phyloP scores from a whole-genome alignment of 2,888 invertebrate species.

The Morinoia aosen region DNA sequence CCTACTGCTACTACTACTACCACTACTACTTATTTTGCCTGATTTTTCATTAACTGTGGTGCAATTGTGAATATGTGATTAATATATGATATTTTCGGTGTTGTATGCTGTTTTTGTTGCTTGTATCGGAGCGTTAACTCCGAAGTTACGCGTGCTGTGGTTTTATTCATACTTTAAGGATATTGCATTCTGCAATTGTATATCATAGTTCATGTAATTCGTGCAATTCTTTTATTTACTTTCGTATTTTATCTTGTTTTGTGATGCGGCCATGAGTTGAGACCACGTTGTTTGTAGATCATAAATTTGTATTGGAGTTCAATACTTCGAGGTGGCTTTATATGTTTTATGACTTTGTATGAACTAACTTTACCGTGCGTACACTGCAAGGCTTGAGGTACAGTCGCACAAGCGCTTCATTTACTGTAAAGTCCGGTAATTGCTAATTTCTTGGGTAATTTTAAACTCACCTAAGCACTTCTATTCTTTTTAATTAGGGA shows the following conservation, averaged over 20 bases:
- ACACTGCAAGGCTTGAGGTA: neutral
- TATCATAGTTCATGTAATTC: neutral
- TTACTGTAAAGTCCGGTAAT: neutral
- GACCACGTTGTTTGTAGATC: neutral
- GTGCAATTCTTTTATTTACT: neutral
- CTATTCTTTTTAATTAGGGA: neutral
- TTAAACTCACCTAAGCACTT: neutral
- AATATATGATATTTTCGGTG: neutral
- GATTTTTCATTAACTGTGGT: neutral
- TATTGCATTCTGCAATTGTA: neutral
- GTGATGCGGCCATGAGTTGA: slow-evolving; percentile 2
- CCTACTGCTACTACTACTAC: neutral
- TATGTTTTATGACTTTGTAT: neutral
- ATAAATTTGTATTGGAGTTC: neutral
- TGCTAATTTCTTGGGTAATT: neutral
- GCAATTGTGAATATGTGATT: neutral
- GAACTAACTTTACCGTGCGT: neutral
- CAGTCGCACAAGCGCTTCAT: neutral
- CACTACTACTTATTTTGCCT: neutral
- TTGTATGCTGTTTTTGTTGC: neutral
- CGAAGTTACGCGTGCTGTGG: neutral
- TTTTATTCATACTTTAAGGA: neutral
- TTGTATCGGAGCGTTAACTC: neutral
- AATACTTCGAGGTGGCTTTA: neutral
- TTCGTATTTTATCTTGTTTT: neutral